Percentiles rank a stretch among this genome's conserved stretches.
Evolutionary conservation across 2,113 vertebrate genomes (phyloP).

Genomic region (Cervus canadensis): DNA sequence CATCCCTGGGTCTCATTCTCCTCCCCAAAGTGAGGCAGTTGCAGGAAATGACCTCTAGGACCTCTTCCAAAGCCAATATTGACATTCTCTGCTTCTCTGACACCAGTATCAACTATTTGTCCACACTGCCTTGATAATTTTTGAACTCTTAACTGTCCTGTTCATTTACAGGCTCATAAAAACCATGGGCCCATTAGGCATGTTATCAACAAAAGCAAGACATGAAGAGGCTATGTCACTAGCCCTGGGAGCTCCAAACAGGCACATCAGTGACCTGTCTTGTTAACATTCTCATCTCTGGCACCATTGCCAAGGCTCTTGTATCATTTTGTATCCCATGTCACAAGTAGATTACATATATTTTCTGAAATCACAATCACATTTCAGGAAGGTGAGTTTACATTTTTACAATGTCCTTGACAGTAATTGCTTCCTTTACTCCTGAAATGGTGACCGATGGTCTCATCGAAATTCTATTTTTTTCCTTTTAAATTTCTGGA

Average conservation of each 20-base stretch:
- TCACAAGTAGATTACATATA: neutral
- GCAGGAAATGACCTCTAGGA: neutral
- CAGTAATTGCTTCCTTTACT: constrained; percentile 21
- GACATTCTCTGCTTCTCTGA: neutral
- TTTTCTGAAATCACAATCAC: neutral
- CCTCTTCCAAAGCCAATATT: neutral
- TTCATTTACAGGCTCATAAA: neutral
- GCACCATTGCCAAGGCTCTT: neutral
- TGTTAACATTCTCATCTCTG: neutral
- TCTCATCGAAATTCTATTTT: neutral
- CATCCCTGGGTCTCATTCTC: neutral
- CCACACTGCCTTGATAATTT: neutral
- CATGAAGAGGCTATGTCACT: neutral
- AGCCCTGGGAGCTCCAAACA: neutral
- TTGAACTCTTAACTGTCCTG: neutral
- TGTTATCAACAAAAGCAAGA: neutral
- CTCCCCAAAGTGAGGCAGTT: neutral
- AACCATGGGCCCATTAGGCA: neutral
- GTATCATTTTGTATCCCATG: neutral
- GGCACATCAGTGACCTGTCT: neutral
- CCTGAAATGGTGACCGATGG: neutral
- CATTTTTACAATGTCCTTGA: neutral
- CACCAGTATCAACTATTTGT: neutral
- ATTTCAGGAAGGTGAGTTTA: neutral
- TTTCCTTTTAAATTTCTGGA: neutral